phyloP scores from a whole-genome alignment of 64 coral and sea anemone genomes.

The Montipora sp. region DNA sequence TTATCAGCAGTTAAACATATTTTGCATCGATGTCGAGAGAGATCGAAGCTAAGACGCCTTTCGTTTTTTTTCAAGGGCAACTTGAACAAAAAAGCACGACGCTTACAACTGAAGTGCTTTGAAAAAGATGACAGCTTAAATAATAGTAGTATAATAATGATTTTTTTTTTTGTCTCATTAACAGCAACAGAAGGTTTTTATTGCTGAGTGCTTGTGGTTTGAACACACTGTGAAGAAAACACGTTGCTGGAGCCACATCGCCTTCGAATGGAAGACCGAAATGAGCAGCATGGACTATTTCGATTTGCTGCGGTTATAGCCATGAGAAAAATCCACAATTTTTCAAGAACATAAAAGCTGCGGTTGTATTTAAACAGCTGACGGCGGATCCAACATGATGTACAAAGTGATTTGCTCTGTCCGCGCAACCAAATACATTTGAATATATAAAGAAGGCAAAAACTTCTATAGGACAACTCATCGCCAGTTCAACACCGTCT shows the following conservation, averaged over 20 bases:
- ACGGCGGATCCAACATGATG: neutral
- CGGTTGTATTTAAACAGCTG: slow-evolving; percentile 37
- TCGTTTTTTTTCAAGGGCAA: neutral
- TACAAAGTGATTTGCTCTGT: neutral
- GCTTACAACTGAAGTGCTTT: neutral
- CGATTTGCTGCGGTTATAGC: neutral
- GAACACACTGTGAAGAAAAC: neutral
- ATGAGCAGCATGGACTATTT: neutral
- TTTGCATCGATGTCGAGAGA: neutral
- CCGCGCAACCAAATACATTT: neutral
- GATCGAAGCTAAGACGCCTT: neutral
- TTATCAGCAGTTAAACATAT: neutral
- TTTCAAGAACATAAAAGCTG: slow-evolving; percentile 5
- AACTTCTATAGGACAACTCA: neutral
- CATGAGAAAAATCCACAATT: neutral
- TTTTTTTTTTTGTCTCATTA: neutral
- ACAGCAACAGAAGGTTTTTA: neutral
- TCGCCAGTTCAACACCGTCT: neutral
- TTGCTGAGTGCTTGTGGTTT: neutral
- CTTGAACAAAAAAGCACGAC: neutral
- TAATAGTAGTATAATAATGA: neutral
- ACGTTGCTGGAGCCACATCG: too few species aligned
- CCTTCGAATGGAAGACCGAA: neutral
- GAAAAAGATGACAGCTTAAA: neutral
- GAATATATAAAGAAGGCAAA: neutral